phyloP scores from a whole-genome alignment of 2,113 vertebrate species.

The Hippolais icterina region DNA sequence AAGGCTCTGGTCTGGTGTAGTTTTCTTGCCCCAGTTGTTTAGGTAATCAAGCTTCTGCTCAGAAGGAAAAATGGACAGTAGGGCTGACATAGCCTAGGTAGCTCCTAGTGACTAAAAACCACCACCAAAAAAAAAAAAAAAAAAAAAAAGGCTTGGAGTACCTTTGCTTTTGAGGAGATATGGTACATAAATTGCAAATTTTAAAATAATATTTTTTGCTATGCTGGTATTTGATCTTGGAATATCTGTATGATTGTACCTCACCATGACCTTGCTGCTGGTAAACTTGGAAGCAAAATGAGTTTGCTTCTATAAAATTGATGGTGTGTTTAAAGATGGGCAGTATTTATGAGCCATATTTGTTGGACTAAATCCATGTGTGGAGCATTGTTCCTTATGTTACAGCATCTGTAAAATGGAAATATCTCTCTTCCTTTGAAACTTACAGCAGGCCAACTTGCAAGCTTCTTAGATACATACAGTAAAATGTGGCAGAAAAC shows the following conservation, averaged over 20 bases:
- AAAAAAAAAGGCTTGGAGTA: neutral
- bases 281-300: neutral
- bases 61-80: neutral
- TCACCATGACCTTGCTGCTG: neutral
- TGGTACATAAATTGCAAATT: neutral
- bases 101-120: neutral
- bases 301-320: neutral
- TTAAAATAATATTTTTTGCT: neutral
- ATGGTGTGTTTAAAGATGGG: neutral
- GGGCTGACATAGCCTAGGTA: neutral
- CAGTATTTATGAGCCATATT: neutral
- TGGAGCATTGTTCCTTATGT: neutral
- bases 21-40: neutral
- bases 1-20: neutral
- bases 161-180: neutral
- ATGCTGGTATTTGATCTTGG: neutral
- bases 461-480: accelerated
- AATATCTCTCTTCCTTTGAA: neutral
- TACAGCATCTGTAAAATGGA: neutral
- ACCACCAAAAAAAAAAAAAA: neutral
- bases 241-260: neutral
- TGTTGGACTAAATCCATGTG: neutral
- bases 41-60: neutral
- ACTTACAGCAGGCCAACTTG: neutral
- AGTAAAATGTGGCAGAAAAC: neutral